Percentiles rank a stretch among this genome's conserved stretches.
These are phyloP conservation scores for Willisornis vidua DNA, from an alignment of 2,113 vertebrate genomes.

Conservation along the genomic window DNA sequence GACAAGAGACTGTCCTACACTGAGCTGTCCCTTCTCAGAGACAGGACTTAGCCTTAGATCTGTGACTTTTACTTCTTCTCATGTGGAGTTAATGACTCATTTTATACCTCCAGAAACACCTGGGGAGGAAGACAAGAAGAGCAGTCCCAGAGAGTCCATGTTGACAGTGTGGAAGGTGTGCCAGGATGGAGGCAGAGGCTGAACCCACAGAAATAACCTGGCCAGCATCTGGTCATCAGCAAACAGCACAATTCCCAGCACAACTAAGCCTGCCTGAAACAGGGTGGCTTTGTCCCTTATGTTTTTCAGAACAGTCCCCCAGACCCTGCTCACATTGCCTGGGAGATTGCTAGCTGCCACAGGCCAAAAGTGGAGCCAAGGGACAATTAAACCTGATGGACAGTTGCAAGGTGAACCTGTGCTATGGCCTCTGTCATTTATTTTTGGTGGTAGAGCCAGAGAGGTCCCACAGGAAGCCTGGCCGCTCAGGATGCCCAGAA, in stretches of 20 bases:
- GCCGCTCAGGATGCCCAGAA: background rate
- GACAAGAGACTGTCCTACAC: background rate
- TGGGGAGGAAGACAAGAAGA: background rate
- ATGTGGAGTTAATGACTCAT: background rate
- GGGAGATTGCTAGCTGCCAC: background rate
- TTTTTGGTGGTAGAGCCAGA: background rate
- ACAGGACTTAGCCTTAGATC: background rate
- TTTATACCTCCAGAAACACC: background rate
- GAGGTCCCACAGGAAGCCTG: background rate
- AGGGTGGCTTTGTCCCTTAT: background rate
- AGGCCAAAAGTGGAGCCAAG: background rate
- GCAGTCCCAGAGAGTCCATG: background rate
- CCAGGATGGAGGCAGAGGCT: background rate
- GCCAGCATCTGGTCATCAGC: background rate
- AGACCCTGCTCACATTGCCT: background rate
- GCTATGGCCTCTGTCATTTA: background rate
- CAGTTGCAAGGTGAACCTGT: background rate
- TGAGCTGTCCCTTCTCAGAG: background rate
- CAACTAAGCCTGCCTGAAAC: background rate
- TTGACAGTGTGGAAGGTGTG: background rate
- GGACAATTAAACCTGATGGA: background rate
- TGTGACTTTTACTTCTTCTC: background rate
- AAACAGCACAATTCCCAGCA: background rate
- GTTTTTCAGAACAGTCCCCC: background rate
- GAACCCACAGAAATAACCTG: background rate